Conservation (phyloP, 2,888 invertebrate genomes). For the Eilema depressum region DNA sequence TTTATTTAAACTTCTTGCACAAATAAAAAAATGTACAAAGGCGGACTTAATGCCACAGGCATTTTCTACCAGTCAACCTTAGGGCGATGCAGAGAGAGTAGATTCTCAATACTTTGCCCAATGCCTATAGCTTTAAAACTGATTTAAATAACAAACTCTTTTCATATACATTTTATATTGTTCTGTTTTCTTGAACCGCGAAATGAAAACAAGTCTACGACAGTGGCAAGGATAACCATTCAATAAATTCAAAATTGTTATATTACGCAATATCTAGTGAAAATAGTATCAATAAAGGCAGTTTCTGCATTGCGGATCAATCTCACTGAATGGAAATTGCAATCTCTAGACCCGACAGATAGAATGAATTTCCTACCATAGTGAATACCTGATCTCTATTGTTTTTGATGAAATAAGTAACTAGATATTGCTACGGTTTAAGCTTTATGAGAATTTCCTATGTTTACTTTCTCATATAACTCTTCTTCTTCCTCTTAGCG, state of each 20-base stretch:
- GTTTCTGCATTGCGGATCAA: slow-evolving; percentile 27
- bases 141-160: neutral
- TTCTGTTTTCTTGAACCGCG: neutral
- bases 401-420: slow-evolving; percentile 16
- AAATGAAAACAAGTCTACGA: neutral
- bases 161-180: neutral
- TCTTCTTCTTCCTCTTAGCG: no score
- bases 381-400: slow-evolving; percentile 23
- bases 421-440: slow-evolving; percentile 13
- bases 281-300: slow-evolving; percentile 28
- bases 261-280: neutral
- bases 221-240: neutral
- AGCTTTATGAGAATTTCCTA: neutral
- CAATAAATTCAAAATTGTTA: neutral
- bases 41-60: no score
- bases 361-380: slow-evolving; percentile 28
- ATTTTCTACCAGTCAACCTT: no score
- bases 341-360: slow-evolving; percentile 34
- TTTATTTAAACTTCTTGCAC: no score
- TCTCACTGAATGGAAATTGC: slow-evolving; percentile 33
- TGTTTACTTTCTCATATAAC: no score
- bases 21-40: no score
- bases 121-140: no score
- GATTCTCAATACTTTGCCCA: no score
- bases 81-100: no score